Evolutionary conservation across 2,888 invertebrate genomes (phyloP), one percentile per base, ranked within the genome.

Genomic region (Brachycybe producta): DNA sequence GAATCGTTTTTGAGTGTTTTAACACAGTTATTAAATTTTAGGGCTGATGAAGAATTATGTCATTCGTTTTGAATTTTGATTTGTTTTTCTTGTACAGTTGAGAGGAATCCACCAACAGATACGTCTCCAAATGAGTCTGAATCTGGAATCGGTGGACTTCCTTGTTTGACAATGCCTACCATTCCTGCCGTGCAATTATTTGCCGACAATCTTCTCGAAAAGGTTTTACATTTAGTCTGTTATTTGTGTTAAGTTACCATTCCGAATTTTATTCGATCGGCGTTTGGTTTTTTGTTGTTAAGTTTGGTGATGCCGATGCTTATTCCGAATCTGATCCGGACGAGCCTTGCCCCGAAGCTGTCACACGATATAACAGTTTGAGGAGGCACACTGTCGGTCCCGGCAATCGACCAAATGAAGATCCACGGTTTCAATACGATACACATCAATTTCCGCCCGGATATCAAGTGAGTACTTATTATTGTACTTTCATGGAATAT

Each of bases 321-420:
- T 55, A 55, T 39, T 55, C 56, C 11, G 66, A 66, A 51, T 63
- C 64, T 2, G 69, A 69, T 49, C 54, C 55, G 5, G 68, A 69
- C 47, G 69, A 69, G 36, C 55, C 57, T 8, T 63, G 62, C 8
- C 67, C 67, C 1, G 67, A 67, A 53, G 67, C 67, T 3, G 54
- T 69, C 48, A 66, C 65, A 3, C 61, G 69, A 4, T 68, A 68
- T 58, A 63, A 68, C 54, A 81, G 82, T 42, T 78, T 82, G 44
- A 73, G 92, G 34, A 72, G 92, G 19, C 92, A 94, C 66, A 94
- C 94, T 0, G 91, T 94, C 1, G 92, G 92, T 0, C 88, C 88
- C 0, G 90, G 90, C 2, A 88, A 91, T 71, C 80, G 85, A 58
- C 84, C 84, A 72, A 80, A 76, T 57, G 52, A 60, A 51, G 62